A percentile compares a stretch with the other conserved stretches of the same genome.
Evolutionary conservation across 2,797 vertebrate species (phyloP).

Genomic region (Neoniphon sammara): DNA sequence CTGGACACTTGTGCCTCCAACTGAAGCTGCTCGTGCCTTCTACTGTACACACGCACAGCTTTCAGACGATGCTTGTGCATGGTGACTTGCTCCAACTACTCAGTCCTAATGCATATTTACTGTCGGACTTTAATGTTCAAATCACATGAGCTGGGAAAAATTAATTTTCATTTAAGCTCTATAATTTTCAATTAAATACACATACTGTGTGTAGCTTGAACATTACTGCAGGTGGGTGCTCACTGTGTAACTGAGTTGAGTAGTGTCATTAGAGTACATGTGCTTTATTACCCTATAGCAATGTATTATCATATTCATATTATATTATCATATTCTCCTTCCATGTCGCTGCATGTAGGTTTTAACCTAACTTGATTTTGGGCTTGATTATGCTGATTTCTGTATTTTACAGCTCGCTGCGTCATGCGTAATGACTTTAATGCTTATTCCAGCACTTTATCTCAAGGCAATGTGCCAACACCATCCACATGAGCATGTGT

Average conservation of each 20-base stretch:
- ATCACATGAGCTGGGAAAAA: too few species aligned
- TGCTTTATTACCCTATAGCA: constrained; percentile 41
- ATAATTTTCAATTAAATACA: background rate
- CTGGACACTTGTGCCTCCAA: background rate
- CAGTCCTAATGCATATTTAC: background rate
- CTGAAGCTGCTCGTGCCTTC: too few species aligned
- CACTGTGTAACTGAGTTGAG: constrained; percentile 8
- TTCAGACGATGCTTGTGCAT: too few species aligned
- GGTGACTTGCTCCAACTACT: background rate
- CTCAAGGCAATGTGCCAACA: constrained; percentile 39
- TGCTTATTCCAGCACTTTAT: constrained; percentile 42
- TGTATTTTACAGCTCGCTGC: constrained; percentile 50
- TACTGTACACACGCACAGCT: background rate
- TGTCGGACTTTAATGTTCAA: too few species aligned
- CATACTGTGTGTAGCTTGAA: constrained; percentile 22
- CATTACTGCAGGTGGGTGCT: constrained; percentile 12
- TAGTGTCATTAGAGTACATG: constrained; percentile 26
- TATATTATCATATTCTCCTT: constrained; percentile 54
- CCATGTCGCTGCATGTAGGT: constrained; percentile 48
- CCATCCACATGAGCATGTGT: constrained; percentile 18
- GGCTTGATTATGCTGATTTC: constrained; percentile 39
- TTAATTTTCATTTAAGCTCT: background rate
- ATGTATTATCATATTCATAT: too few species aligned
- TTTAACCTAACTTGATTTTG: too few species aligned
- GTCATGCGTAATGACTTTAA: constrained; percentile 27